phyloP scores from a whole-genome alignment of 2,113 vertebrate genomes.

The Bothrops jararaca region DNA sequence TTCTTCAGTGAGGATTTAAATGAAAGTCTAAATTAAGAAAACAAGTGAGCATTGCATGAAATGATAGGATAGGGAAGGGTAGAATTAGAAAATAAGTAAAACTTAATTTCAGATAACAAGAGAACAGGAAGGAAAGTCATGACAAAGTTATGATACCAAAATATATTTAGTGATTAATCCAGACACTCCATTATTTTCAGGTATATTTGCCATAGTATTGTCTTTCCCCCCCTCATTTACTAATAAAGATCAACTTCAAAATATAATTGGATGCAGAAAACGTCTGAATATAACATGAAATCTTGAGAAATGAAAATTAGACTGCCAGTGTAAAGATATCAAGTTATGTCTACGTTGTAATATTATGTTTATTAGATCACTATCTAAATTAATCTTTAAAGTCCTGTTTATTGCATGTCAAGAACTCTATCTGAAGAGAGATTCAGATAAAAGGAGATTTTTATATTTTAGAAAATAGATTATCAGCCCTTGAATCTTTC shows the following conservation, averaged over 20 bases:
- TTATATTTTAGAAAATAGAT: neutral
- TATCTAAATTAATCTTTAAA: neutral
- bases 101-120: constrained; percentile 47
- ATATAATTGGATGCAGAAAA: neutral
- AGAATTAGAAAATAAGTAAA: constrained; percentile 26
- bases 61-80: constrained; percentile 34
- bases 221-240: neutral
- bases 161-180: neutral
- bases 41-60: constrained; percentile 67
- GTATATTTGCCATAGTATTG: neutral
- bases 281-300: neutral
- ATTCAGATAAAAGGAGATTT: neutral
- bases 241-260: neutral
- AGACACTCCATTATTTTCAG: neutral
- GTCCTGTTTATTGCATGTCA: neutral
- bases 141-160: neutral
- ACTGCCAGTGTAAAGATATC: neutral
- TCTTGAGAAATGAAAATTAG: neutral
- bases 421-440: neutral
- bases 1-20: constrained; percentile 55
- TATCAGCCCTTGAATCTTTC: neutral
- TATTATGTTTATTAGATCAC: neutral
- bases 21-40: constrained; percentile 66
- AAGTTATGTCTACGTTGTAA: neutral
- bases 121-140: neutral